These are phyloP conservation scores for Drosophila sproati DNA, from an alignment of 1,140 invertebrate species.

Conservation along the genomic window DNA sequence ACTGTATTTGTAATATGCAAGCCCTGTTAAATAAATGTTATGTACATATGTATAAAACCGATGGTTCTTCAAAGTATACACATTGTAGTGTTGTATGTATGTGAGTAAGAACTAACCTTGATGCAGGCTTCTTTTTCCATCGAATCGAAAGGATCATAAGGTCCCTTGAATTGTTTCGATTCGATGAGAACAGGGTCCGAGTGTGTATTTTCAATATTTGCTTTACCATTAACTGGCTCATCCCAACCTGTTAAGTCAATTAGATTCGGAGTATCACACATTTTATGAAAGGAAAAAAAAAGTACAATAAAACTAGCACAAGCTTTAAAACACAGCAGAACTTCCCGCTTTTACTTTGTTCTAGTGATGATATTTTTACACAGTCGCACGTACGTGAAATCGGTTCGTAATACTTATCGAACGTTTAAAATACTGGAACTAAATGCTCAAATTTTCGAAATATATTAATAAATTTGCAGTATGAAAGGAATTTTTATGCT, in stretches of 20 bases:
- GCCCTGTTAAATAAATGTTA: slow-evolving; percentile 23
- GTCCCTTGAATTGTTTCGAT: slow-evolving; percentile 52
- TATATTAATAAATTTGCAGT: background rate
- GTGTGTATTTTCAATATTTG: slow-evolving; percentile 16
- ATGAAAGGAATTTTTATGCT: background rate
- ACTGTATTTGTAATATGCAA: slow-evolving; percentile 24
- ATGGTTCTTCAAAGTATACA: background rate
- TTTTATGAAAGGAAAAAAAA: slow-evolving; percentile 4
- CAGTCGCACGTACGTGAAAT: background rate
- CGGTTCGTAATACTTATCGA: background rate
- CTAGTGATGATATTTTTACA: slow-evolving; percentile 34
- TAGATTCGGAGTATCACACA: slow-evolving; percentile 59
- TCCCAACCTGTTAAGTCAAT: slow-evolving; percentile 60
- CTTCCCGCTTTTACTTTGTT: slow-evolving; percentile 49
- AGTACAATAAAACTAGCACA: slow-evolving; percentile 11
- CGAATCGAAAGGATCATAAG: slow-evolving; percentile 77
- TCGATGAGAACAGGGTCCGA: slow-evolving; percentile 8
- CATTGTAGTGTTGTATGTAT: slow-evolving; percentile 7
- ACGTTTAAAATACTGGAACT: background rate
- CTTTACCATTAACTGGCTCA: slow-evolving; percentile 44
- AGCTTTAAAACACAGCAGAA: slow-evolving; percentile 40
- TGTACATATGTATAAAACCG: background rate
- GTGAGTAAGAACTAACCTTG: slow-evolving; percentile 54
- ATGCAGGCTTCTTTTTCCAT: slow-evolving; percentile 73
- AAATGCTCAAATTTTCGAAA: background rate